Evolutionary conservation across 2,113 vertebrate genomes (phyloP), one percentile per base, ranked within the genome.

Genomic region (Lagopus leucura): DNA sequence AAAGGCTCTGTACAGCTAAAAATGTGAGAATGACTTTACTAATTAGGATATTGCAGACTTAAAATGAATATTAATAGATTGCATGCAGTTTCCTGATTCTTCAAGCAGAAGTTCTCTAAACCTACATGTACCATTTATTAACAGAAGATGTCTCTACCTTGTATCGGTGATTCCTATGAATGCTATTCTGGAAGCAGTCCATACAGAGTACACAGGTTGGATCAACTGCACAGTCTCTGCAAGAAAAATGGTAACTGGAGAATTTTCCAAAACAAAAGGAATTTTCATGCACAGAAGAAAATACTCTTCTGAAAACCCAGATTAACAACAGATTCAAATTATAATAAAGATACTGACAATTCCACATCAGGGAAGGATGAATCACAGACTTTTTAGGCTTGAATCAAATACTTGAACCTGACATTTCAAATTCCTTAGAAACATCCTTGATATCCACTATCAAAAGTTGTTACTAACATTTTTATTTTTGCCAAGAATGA

Each of bases 151-250:
- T 91, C 88, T 94, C 85, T 98, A 99, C 99, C 99, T 99, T 99
- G 95, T 99, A 99, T 63, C 99, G 98, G 96, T 99, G 99, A 88
- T 98, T 98, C 98, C 98, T 99, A 98, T 99, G 99, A 89, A 99
- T 98, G 90, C 99, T 99, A 8, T 98, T 98, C 97, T 99, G 99
- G 97, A 99, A 99, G 97, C 99, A 99, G 97, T 99, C 98, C 98
- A 99, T 99, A 97, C 99, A 99, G 54, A 99, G 98, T 17, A 99
- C 99, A 97, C 99, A 99, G 11, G 99, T 99, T 88, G 99, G 99
- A 97, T 99, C 99, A 97, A 99, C 99, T 83, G 99, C 99, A 98
- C 99, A 99, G 91, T 99, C 99, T 95, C 99, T 99, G 97, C 82
- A 98, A 98, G 10, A 83, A 84, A 98, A 94, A 97, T 7, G 8